Percentiles rank a stretch among this genome's conserved stretches.
These are phyloP conservation scores for Calliopum simillimum DNA, from an alignment of 2,888 invertebrate genomes.

Conservation along the genomic window DNA sequence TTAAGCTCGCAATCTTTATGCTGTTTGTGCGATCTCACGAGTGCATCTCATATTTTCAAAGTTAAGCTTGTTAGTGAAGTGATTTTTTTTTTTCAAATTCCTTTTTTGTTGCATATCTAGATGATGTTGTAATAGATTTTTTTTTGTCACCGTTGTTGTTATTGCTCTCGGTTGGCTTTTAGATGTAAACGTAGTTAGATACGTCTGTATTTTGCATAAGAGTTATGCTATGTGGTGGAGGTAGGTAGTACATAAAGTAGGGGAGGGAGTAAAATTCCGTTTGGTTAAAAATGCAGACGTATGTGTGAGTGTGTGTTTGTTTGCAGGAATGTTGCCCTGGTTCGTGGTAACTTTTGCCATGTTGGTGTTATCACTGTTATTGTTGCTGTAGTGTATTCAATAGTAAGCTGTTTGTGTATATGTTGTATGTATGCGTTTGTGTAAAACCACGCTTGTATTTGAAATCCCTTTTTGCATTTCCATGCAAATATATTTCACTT, in stretches of 20 bases:
- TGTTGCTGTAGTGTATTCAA: not conserved
- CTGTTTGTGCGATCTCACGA: not conserved
- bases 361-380: not conserved
- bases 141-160: not conserved
- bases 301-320: not conserved
- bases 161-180: not conserved
- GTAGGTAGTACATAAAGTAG: not conserved
- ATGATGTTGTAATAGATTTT: conserved; percentile 14
- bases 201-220: no score
- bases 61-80: conserved; percentile 10
- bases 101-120: conserved; percentile 7
- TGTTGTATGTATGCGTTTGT: conserved; percentile 3
- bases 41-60: conserved; percentile 22
- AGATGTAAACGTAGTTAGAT: not conserved
- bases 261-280: not conserved
- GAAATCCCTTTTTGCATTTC: conserved; percentile 22
- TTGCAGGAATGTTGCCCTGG: no score
- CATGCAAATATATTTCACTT: conserved; percentile 28
- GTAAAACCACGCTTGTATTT: not conserved
- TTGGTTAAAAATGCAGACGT: not conserved
- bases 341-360: not conserved
- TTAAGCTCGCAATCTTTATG: no score
- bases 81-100: not conserved
- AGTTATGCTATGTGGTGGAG: not conserved
- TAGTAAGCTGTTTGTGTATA: not conserved